A percentile compares a stretch with the other conserved stretches of the same genome.
These are phyloP conservation scores for Steinernema scapterisci DNA, from an alignment of 2,888 invertebrate genomes.

Conservation along the genomic window DNA sequence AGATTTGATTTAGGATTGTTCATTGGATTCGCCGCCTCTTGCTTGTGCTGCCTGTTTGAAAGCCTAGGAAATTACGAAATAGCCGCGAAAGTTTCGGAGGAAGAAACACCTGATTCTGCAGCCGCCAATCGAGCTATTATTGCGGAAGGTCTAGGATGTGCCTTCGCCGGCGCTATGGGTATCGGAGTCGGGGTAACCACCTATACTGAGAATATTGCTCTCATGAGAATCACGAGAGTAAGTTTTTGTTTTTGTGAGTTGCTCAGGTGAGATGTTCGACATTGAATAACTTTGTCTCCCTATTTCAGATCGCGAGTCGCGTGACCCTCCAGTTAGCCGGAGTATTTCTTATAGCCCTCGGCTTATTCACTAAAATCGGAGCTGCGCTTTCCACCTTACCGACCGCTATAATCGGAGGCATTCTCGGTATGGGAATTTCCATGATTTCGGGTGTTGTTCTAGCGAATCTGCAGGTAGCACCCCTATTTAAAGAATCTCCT, in stretches of 20 bases:
- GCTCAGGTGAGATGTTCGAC: no score
- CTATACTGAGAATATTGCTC: slow-evolving; percentile 80
- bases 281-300: no score
- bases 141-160: slow-evolving; percentile 49
- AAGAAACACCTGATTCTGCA: slow-evolving; percentile 50
- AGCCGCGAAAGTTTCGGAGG: slow-evolving; percentile 49
- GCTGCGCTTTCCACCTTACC: slow-evolving; percentile 62
- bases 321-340: slow-evolving; percentile 62
- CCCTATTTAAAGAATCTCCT: no score
- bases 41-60: slow-evolving; percentile 55
- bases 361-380: slow-evolving; percentile 56
- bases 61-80: slow-evolving; percentile 54
- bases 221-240: slow-evolving; percentile 82
- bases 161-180: slow-evolving; percentile 53
- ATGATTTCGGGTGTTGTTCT: slow-evolving; percentile 60
- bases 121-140: slow-evolving; percentile 59
- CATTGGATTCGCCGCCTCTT: slow-evolving; percentile 56
- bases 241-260: neutral
- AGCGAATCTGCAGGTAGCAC: slow-evolving; percentile 55
- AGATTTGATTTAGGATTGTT: slow-evolving; percentile 50
- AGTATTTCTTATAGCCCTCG: slow-evolving; percentile 50
- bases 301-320: slow-evolving; percentile 54
- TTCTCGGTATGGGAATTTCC: slow-evolving; percentile 58
- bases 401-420: slow-evolving; percentile 58
- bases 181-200: slow-evolving; percentile 60